Evolutionary conservation across 2,888 invertebrate genomes (phyloP).

Genomic region (Falcaria lacertinaria): DNA sequence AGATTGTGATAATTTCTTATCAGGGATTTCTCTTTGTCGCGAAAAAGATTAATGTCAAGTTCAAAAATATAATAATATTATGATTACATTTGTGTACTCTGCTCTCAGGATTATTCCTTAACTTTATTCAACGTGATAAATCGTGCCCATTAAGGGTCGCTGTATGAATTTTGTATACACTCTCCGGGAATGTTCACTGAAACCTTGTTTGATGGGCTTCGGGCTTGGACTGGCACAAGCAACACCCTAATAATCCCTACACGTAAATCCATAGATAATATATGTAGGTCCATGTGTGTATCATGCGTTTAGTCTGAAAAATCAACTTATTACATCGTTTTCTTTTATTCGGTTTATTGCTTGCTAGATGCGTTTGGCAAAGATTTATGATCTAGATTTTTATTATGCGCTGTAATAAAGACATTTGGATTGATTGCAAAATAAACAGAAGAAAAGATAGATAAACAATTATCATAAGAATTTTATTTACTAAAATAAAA

Average conservation of each 20-base stretch:
- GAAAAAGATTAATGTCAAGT: too few relatives aligned
- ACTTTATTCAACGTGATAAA: not conserved
- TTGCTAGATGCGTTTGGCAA: constrained; percentile 1
- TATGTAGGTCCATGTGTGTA: not conserved
- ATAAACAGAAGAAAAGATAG: not conserved
- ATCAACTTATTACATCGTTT: not conserved
- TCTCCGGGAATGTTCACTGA: not conserved
- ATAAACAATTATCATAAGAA: not conserved
- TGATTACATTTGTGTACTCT: too few relatives aligned
- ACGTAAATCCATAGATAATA: not conserved
- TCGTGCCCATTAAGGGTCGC: constrained; percentile 6
- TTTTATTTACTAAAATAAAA: not conserved
- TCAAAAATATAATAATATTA: too few relatives aligned
- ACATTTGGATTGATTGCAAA: not conserved
- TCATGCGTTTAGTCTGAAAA: not conserved
- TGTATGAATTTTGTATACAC: not conserved
- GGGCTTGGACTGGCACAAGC: not conserved
- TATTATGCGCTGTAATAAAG: not conserved
- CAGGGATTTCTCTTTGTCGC: not conserved
- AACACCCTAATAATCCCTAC: not conserved
- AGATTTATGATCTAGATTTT: not conserved
- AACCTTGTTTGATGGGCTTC: not conserved
- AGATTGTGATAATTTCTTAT: constrained; percentile 3
- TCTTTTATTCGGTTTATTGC: constrained; percentile 1
- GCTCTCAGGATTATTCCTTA: too few relatives aligned